These are phyloP conservation scores for Kryptolebias ocellatus DNA, from an alignment of 2,797 vertebrate genomes.

Conservation along the genomic window DNA sequence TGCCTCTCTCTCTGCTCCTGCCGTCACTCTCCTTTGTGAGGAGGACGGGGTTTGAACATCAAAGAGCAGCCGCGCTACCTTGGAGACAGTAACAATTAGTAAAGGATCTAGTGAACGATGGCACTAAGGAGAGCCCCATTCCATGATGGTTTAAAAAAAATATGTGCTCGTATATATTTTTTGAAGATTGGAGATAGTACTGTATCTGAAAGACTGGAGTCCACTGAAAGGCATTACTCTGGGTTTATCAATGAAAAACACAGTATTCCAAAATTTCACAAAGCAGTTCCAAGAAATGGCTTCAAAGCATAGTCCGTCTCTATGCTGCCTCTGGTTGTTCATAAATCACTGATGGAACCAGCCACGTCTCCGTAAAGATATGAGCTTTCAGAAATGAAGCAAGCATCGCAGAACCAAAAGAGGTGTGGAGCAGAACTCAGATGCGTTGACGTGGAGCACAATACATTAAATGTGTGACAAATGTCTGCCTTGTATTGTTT, in stretches of 20 bases:
- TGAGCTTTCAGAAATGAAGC: no score
- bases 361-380: no score
- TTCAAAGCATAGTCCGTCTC: no score
- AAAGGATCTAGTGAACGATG: conserved; percentile 80
- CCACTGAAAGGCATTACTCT: background rate
- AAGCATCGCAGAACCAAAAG: no score
- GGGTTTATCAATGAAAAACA: background rate
- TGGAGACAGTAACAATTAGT: conserved; percentile 87
- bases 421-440: no score
- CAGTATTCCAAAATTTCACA: no score
- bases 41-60: conserved; percentile 85
- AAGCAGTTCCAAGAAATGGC: no score
- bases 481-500: no score
- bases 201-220: conserved; percentile 27
- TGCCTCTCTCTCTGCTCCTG: conserved; percentile 81
- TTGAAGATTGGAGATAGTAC: conserved; percentile 20
- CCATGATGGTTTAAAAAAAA: conserved; percentile 43
- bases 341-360: no score
- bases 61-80: conserved; percentile 81
- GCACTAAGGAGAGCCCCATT: conserved; percentile 57
- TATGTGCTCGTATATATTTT: conserved; percentile 29
- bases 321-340: no score
- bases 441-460: no score
- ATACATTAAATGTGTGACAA: no score
- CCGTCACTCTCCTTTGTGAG: conserved; percentile 83